Conservation (phyloP, 2,888 invertebrate genomes). For the Andrena marginata region DNA sequence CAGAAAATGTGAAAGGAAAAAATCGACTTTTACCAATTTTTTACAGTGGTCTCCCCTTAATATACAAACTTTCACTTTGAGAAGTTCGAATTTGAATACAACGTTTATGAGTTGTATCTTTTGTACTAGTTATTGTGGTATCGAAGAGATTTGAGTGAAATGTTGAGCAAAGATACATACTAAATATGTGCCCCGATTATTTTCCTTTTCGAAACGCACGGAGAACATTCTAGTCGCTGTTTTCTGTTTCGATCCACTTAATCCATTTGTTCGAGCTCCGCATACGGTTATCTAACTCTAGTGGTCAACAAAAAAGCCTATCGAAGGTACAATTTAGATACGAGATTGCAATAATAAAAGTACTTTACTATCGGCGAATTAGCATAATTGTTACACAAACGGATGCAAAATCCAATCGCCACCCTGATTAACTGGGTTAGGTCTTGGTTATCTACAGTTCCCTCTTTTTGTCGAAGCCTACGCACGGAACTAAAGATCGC, state of each 20-base stretch:
- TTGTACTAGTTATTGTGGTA: too few relatives aligned
- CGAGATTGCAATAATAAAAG: constrained; percentile 6
- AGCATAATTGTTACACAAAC: constrained; percentile 4
- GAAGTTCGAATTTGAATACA: too few relatives aligned
- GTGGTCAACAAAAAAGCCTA: not conserved
- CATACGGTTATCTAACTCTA: not conserved
- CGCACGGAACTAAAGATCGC: not conserved
- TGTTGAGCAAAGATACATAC: too few relatives aligned
- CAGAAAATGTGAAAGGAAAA: too few relatives aligned
- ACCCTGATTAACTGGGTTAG: not conserved
- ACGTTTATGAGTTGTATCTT: too few relatives aligned
- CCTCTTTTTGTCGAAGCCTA: not conserved
- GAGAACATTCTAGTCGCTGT: not conserved
- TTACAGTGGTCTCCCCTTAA: too few relatives aligned
- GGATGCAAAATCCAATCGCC: constrained; percentile 5
- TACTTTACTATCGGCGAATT: not conserved
- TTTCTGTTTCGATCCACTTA: not conserved
- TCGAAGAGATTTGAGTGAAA: too few relatives aligned
- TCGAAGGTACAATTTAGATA: constrained; percentile 8
- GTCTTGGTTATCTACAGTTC: too few relatives aligned
- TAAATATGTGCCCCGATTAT: too few relatives aligned
- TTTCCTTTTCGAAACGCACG: not conserved
- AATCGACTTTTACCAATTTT: too few relatives aligned
- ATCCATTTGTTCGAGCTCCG: not conserved
- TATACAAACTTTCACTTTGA: too few relatives aligned